These are phyloP conservation scores for Chloroceryle amazona DNA, from an alignment of 2,797 vertebrate genomes.

Conservation along the genomic window DNA sequence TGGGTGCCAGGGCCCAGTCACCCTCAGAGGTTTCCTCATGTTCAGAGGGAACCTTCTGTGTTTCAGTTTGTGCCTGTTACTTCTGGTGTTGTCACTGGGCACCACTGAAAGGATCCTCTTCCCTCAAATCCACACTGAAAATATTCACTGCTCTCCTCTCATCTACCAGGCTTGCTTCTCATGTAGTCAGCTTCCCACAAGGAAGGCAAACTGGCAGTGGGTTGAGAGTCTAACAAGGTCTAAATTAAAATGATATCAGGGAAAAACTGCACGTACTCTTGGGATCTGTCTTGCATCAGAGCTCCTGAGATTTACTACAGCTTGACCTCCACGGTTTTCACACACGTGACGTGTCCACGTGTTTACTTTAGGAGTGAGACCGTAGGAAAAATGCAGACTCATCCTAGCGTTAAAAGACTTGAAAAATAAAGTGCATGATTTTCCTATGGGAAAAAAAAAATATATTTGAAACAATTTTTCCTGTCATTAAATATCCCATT, in stretches of 20 bases:
- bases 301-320: not conserved
- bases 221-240: not conserved
- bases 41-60: not conserved
- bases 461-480: slow-evolving; percentile 44
- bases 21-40: not conserved
- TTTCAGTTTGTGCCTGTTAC: not conserved
- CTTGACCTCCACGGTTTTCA: not conserved
- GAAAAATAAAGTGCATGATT: not conserved
- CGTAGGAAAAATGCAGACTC: not conserved
- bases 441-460: slow-evolving; percentile 70
- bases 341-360: not conserved
- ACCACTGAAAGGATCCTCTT: not conserved
- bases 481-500: slow-evolving; percentile 51
- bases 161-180: not conserved
- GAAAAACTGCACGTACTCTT: not conserved
- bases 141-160: not conserved
- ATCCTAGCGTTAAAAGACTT: not conserved
- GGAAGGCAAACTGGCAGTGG: not conserved
- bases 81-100: not conserved
- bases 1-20: not conserved
- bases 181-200: not conserved
- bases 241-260: not conserved
- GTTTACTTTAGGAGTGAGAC: slow-evolving; percentile 7
- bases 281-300: not conserved
- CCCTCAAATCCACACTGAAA: not conserved